Percentiles rank a stretch among this genome's conserved stretches.
phyloP scores from a whole-genome alignment of 1,140 invertebrate genomes.

The Drosophila pruinosa region DNA sequence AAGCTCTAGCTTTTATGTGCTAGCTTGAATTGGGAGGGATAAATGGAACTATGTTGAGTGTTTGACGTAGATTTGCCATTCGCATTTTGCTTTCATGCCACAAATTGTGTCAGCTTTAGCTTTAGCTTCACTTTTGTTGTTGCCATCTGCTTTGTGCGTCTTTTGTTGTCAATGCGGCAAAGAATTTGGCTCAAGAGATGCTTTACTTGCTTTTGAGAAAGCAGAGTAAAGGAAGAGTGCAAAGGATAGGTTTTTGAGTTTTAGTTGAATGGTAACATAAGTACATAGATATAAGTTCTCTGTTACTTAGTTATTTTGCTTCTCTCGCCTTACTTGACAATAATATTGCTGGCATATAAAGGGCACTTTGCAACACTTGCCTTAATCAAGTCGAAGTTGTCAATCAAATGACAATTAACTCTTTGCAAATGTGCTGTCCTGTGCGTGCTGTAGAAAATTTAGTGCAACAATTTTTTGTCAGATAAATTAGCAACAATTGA shows the following conservation, averaged over 20 bases:
- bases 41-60: conserved; percentile 76
- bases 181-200: conserved; percentile 67
- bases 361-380: no score
- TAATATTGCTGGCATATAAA: no score
- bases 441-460: conserved; percentile 26
- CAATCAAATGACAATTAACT: conserved; percentile 30
- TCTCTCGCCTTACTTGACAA: no score
- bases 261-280: no score
- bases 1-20: background rate
- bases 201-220: conserved; percentile 18
- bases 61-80: conserved; percentile 58
- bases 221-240: background rate
- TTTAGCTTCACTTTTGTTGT: conserved; percentile 27
- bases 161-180: conserved; percentile 64
- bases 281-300: no score
- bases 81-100: conserved; percentile 31
- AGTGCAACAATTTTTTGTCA: conserved; percentile 40
- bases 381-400: background rate
- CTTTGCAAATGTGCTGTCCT: conserved; percentile 18
- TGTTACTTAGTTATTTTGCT: no score
- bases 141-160: conserved; percentile 36
- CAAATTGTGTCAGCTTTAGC: conserved; percentile 67
- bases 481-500: conserved; percentile 1
- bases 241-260: background rate
- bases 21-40: background rate